Evolutionary conservation across 2,888 invertebrate species (phyloP), one percentile per base, ranked within the genome.

Genomic region (Hydraecia micacea): DNA sequence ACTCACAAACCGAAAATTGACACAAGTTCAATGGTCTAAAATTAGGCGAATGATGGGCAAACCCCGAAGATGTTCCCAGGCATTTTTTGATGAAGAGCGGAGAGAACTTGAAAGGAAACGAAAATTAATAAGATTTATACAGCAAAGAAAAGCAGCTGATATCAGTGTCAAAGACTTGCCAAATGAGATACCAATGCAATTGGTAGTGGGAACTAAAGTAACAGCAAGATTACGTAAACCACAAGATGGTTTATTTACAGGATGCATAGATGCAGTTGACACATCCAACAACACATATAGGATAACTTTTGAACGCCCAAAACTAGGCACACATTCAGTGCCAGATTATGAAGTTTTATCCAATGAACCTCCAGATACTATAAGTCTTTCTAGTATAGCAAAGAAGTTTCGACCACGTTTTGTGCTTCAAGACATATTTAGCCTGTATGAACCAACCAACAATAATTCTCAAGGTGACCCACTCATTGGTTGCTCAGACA

Each of bases 1-100:
- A 91, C 95, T 99, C 79, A 98, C 98, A 92, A 98, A 98, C 46
- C 97, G 98, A 13, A 98, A 98, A 91, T 94, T 99, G 81, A 98
- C 98, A 2, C 97, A 99, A 89, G 98, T 98, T 6, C 99, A 99
- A 93, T 99, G 99, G 99, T 98, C 99, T 74, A 99, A 99, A 95
- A 98, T 99, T 79, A 97, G 99, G 76, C 97, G 99, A 84, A 98
- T 99, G 97, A 99, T 99, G 99, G 99, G 99, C 0, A 99, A 99
- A 92, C 99, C 99, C 0, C 97, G 99, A 71, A 97, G 99, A 91
- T 99, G 98, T 94, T 99, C 99, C 0, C 98, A 98, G 92, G 98
- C 99, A 1, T 99, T 99, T 94, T 99, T 99, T 95, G 98, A 98
- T 86, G 99, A 99, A 95, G 99, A 99, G 94, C 97, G 99, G 67